A percentile compares a stretch with the other conserved stretches of the same genome.
phyloP scores from a whole-genome alignment of 2,113 vertebrate genomes.

The Apus apus region DNA sequence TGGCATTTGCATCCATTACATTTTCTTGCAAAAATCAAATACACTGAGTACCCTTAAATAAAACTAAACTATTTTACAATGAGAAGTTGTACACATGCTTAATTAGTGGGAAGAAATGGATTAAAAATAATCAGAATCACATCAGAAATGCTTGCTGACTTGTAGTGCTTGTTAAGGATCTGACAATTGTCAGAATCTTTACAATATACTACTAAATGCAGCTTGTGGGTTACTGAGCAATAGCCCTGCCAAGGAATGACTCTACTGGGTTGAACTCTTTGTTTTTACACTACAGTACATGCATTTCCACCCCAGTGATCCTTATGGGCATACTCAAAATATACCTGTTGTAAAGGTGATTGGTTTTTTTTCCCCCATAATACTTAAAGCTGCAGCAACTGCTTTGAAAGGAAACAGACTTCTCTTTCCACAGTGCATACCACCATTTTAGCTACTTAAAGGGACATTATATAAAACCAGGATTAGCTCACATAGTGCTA shows the following conservation, averaged over 20 bases:
- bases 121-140: slow-evolving; percentile 56
- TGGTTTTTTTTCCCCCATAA: background rate
- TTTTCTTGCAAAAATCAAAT: slow-evolving; percentile 33
- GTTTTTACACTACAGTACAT: slow-evolving; percentile 76
- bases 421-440: background rate
- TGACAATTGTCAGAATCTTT: background rate
- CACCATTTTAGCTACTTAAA: slow-evolving; percentile 6
- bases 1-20: slow-evolving; percentile 38
- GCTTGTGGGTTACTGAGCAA: background rate
- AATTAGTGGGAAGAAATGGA: slow-evolving; percentile 36
- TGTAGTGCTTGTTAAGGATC: slow-evolving; percentile 13
- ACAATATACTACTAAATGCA: background rate
- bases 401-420: slow-evolving; percentile 32
- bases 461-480: slow-evolving; percentile 53
- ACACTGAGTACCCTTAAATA: slow-evolving; percentile 38
- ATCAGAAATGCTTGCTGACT: slow-evolving; percentile 32
- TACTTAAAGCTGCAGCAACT: slow-evolving; percentile 43
- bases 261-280: background rate
- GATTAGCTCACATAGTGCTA: slow-evolving; percentile 64
- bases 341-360: background rate
- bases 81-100: slow-evolving; percentile 67
- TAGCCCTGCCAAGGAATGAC: background rate
- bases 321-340: background rate
- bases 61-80: slow-evolving; percentile 60
- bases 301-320: slow-evolving; percentile 80